Conservation (phyloP, 2,797 vertebrate genomes). For the Microchirus variegatus region DNA sequence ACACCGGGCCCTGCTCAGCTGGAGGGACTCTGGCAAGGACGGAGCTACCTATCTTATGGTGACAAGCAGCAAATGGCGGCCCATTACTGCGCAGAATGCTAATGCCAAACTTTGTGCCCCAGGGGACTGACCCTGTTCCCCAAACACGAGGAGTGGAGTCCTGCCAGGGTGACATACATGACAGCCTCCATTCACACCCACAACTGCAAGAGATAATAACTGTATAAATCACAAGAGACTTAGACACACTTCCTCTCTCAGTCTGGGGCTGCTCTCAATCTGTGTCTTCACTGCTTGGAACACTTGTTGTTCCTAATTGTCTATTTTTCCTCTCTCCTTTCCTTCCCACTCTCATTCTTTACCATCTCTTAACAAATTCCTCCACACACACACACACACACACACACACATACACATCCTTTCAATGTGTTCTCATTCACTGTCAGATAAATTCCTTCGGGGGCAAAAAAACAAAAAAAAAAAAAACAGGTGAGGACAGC, state of each 20-base stretch:
- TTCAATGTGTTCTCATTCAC: conserved; percentile 27
- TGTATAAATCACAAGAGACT: conserved; percentile 76
- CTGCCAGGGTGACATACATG: conserved; percentile 65
- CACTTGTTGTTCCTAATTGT: conserved; percentile 65
- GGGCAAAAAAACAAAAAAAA: not conserved
- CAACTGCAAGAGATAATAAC: conserved; percentile 76
- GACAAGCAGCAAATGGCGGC: conserved; percentile 79
- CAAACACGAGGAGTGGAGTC: conserved; percentile 61
- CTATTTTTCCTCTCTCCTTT: conserved; percentile 50
- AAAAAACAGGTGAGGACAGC: conserved; percentile 41
- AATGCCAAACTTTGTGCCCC: conserved; percentile 72
- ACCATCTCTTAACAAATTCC: conserved; percentile 60
- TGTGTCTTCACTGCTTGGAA: conserved; percentile 58
- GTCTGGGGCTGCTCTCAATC: conserved; percentile 54
- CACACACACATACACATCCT: conserved; percentile 16
- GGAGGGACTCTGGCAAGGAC: conserved; percentile 69
- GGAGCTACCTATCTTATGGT: conserved; percentile 76
- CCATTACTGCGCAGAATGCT: conserved; percentile 76
- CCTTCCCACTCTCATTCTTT: conserved; percentile 63
- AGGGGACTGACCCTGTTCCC: conserved; percentile 58
- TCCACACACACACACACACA: conserved; percentile 28
- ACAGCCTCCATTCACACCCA: conserved; percentile 74
- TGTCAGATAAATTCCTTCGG: conserved; percentile 37
- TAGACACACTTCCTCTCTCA: conserved; percentile 36
- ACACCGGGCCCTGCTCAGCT: conserved; percentile 59